These are phyloP conservation scores for Coranthus polyacanthus DNA, from an alignment of 2,797 vertebrate species.

Conservation along the genomic window DNA sequence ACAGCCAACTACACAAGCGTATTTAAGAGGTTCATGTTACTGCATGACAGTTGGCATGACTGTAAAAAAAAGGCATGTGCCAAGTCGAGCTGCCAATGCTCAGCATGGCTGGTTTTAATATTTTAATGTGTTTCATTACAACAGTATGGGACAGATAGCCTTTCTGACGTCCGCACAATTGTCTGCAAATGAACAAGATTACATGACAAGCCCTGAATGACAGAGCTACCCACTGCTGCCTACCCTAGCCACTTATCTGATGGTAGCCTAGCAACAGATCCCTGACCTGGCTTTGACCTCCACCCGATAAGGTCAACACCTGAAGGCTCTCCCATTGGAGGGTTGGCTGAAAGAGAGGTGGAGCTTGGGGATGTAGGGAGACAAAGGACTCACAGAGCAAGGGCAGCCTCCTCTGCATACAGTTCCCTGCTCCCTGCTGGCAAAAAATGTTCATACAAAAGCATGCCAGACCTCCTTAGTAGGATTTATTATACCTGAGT, in stretches of 20 bases:
- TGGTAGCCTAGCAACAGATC: slow-evolving; percentile 90
- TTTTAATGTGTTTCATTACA: slow-evolving; percentile 90
- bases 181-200: slow-evolving; percentile 90
- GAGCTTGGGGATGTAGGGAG: slow-evolving; percentile 79
- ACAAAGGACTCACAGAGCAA: slow-evolving; percentile 82
- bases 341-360: slow-evolving; percentile 77
- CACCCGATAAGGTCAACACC: slow-evolving; percentile 90
- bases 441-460: slow-evolving; percentile 68
- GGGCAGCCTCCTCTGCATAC: slow-evolving; percentile 79
- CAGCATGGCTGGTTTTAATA: slow-evolving; percentile 86
- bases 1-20: slow-evolving; percentile 68
- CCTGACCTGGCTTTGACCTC: slow-evolving; percentile 89
- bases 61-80: slow-evolving; percentile 77
- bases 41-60: slow-evolving; percentile 80
- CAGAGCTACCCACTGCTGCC: slow-evolving; percentile 80
- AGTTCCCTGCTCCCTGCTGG: slow-evolving; percentile 71
- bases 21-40: slow-evolving; percentile 81
- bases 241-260: slow-evolving; percentile 87
- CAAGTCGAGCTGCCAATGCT: slow-evolving; percentile 80
- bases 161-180: slow-evolving; percentile 86
- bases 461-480: slow-evolving; percentile 59
- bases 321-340: slow-evolving; percentile 89
- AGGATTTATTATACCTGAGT: slow-evolving; percentile 53
- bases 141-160: slow-evolving; percentile 87
- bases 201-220: slow-evolving; percentile 87